Evolutionary conservation across 2,888 invertebrate genomes (phyloP).

Genomic region (Notocelia uddmanniana): DNA sequence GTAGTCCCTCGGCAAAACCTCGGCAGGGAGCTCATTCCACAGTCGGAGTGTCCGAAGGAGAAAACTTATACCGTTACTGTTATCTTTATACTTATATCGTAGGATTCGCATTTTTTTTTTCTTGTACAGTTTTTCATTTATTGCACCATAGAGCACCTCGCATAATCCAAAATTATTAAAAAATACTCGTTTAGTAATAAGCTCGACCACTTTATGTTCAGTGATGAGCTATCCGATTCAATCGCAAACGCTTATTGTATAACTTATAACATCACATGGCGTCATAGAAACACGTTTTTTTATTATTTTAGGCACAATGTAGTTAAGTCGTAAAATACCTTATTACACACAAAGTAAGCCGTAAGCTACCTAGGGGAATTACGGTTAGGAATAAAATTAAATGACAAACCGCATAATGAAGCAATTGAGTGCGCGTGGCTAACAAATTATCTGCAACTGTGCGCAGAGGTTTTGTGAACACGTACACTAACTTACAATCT

Average conservation of each 20-base stretch:
- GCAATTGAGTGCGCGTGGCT: constrained; percentile 53
- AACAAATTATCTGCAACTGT: background rate
- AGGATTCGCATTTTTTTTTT: no score
- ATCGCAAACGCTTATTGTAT: no score
- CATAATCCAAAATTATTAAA: no score
- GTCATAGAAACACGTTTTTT: background rate
- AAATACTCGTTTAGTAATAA: no score
- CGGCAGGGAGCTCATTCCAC: no score
- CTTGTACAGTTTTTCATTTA: no score
- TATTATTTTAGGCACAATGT: background rate
- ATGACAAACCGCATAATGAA: constrained; percentile 55
- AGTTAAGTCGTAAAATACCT: constrained; percentile 15
- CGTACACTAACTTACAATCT: background rate
- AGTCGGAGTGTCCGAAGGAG: no score
- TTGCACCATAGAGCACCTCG: no score
- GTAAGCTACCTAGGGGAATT: constrained; percentile 46
- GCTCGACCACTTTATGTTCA: background rate
- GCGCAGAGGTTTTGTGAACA: constrained; percentile 2
- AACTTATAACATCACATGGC: background rate
- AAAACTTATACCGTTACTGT: no score
- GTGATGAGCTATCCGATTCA: background rate
- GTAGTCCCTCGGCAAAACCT: no score
- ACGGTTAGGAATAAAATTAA: constrained; percentile 47
- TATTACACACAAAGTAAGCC: constrained; percentile 21
- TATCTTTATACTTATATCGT: no score